Percentiles rank a stretch among this genome's conserved stretches.
phyloP scores from a whole-genome alignment of 2,113 vertebrate species.

The Donacobius atricapilla region DNA sequence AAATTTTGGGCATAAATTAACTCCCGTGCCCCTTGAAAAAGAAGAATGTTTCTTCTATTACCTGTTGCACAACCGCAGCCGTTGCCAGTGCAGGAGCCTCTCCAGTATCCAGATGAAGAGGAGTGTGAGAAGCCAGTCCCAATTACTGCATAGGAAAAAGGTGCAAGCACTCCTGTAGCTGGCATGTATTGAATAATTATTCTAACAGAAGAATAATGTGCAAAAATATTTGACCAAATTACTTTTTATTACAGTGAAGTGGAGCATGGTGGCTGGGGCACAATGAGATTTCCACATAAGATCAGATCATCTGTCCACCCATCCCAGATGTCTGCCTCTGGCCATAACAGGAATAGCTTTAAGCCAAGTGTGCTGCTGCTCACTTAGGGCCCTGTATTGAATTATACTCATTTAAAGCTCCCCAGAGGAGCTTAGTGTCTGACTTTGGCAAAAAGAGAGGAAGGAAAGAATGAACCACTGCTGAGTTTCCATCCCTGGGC shows the following conservation, averaged over 20 bases:
- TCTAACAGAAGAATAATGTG: not conserved
- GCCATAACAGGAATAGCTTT: not conserved
- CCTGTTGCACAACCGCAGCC: not conserved
- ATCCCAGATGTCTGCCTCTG: not conserved
- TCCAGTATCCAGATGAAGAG: not conserved
- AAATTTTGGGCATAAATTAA: not conserved
- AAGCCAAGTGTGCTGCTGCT: slow-evolving; percentile 8
- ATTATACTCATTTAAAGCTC: not conserved
- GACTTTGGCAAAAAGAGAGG: not conserved
- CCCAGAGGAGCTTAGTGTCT: not conserved
- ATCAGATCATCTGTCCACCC: not conserved
- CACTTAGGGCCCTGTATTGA: not conserved
- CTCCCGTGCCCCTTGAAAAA: not conserved
- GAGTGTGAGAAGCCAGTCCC: not conserved
- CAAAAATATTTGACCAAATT: not conserved
- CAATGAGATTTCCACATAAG: not conserved
- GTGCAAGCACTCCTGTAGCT: not conserved
- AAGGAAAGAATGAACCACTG: not conserved
- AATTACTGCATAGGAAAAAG: not conserved
- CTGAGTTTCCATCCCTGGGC: not conserved
- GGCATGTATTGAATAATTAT: not conserved
- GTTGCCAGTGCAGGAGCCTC: not conserved
- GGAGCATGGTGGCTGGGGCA: not conserved
- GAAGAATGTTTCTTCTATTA: not conserved
- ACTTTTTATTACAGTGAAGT: not conserved